Conservation (phyloP, 2,797 vertebrate genomes). For the Todus mexicanus region DNA sequence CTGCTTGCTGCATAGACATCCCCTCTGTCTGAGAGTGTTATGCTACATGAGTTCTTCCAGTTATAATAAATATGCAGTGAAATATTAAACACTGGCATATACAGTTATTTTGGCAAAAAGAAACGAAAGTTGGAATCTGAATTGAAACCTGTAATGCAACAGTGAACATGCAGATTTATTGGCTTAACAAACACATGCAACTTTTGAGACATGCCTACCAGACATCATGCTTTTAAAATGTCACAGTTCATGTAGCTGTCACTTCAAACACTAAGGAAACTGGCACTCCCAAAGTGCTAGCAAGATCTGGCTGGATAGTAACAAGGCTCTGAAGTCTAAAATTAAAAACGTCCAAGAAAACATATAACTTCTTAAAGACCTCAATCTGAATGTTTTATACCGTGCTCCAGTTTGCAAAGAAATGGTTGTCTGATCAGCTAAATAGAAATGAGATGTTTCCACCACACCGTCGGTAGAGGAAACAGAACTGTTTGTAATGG, state of each 20-base stretch:
- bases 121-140: background rate
- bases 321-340: conserved; percentile 16
- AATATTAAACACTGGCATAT: background rate
- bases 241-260: background rate
- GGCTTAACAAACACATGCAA: conserved; percentile 9
- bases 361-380: conserved; percentile 10
- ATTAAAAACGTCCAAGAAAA: conserved; percentile 38
- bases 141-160: conserved; percentile 7
- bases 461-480: conserved; percentile 7
- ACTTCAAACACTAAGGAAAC: conserved; percentile 1
- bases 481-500: conserved; percentile 1
- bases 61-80: conserved; percentile 41
- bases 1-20: background rate
- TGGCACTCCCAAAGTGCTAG: background rate
- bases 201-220: conserved; percentile 29
- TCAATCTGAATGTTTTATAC: conserved; percentile 19
- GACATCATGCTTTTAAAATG: conserved; percentile 35
- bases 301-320: background rate
- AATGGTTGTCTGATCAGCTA: background rate
- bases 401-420: background rate
- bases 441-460: conserved; percentile 52
- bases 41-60: background rate
- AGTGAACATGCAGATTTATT: background rate
- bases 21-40: background rate
- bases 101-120: conserved; percentile 33